Conservation (phyloP, 2,888 invertebrate genomes). For the Drosophila macrospina region DNA sequence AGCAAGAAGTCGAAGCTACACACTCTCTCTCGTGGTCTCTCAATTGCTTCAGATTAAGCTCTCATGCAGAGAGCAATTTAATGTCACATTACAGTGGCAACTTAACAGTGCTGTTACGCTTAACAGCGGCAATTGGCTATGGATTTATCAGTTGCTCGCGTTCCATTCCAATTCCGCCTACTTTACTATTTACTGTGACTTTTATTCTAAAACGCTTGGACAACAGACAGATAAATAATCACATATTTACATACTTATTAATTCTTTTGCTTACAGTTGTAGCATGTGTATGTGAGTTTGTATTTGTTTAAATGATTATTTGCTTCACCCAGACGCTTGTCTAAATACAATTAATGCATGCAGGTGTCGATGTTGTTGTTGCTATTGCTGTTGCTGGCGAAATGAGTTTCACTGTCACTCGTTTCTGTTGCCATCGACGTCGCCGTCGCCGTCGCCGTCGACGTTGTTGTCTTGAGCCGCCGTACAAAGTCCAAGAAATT, state of each 20-base stretch:
- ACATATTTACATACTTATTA: conserved; percentile 42
- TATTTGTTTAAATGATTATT: conserved; percentile 32
- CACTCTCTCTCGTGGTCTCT: conserved; percentile 9
- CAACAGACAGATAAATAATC: conserved; percentile 24
- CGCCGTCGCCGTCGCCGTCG: conserved; percentile 4
- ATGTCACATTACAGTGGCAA: conserved; percentile 1
- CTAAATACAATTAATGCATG: conserved; percentile 64
- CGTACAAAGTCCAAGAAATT: conserved; percentile 78
- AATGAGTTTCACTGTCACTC: conserved; percentile 60
- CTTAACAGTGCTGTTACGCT: conserved; percentile 11
- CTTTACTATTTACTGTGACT: conserved; percentile 39
- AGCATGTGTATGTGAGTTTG: conserved; percentile 2
- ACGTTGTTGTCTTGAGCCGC: conserved; percentile 74
- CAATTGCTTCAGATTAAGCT: background rate
- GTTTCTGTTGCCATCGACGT: conserved; percentile 24
- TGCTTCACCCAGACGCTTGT: conserved; percentile 56
- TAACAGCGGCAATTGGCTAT: conserved; percentile 63
- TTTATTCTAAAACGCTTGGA: conserved; percentile 43
- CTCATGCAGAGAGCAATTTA: conserved; percentile 1
- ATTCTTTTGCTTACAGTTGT: conserved; percentile 34
- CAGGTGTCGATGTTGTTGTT: conserved; percentile 52
- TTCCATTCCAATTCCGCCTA: conserved; percentile 48
- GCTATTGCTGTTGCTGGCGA: conserved; percentile 24
- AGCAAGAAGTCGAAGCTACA: conserved; percentile 8
- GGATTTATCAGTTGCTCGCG: conserved; percentile 36